These are phyloP conservation scores for Bruchidius siliquastri DNA, from an alignment of 2,888 invertebrate genomes.

Conservation along the genomic window DNA sequence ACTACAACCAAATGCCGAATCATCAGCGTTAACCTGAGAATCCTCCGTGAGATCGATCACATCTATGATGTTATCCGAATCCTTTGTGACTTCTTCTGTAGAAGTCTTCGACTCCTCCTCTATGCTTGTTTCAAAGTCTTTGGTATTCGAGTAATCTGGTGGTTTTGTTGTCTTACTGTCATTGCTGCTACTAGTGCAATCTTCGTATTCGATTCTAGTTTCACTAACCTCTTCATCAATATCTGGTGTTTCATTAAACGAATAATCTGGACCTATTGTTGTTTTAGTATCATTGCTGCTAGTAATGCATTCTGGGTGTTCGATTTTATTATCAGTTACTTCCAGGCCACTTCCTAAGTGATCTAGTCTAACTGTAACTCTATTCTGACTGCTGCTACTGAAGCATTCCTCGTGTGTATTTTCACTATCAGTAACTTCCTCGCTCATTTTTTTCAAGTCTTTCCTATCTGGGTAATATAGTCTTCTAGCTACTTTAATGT, in stretches of 20 bases:
- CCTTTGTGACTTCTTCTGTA: background rate
- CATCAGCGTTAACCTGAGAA: background rate
- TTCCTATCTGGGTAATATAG: background rate
- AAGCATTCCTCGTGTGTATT: background rate
- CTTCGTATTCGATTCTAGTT: background rate
- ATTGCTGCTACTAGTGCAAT: background rate
- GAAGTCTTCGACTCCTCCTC: background rate
- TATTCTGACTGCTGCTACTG: background rate
- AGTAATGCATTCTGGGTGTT: background rate
- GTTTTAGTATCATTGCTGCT: background rate
- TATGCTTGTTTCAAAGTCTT: background rate
- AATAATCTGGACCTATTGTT: background rate
- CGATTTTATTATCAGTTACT: too few species aligned
- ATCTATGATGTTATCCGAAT: background rate
- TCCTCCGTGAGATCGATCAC: background rate
- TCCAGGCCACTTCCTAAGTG: too few species aligned
- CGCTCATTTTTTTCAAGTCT: background rate
- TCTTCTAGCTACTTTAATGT: background rate
- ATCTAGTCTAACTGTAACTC: too few species aligned
- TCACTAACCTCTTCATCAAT: background rate
- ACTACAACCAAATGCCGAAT: background rate
- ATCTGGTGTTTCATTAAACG: background rate
- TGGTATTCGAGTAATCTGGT: background rate
- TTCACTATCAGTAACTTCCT: background rate
- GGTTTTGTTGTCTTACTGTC: background rate